Base-by-base conservation (phyloP, 2,888 invertebrate genomes). In the Mylabris sibirica region DNA sequence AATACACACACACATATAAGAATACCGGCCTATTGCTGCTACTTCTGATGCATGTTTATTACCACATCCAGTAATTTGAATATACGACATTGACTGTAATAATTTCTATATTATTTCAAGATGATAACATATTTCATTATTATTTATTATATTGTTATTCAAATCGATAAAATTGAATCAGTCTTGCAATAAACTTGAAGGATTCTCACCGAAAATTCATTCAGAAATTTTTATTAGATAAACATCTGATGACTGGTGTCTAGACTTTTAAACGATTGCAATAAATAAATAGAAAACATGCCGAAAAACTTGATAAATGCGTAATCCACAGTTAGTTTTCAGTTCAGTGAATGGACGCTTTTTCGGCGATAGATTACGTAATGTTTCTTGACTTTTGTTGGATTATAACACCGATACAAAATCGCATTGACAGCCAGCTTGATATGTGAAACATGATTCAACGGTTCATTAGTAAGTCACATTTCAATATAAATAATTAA, bases 11-110 rank as follows among this genome's bases (percentile, higher is more conserved):
- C 5, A 30, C 30, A 30, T 30, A 30, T 17, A 44, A 44, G 44
- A n/a, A 44, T n/a, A 41, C 12, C 5, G 44, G 20, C 2, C 20
- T 49, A 17, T 49, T 49, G 44, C 14, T n/a, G 14, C 49, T 49
- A 20, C 44, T 20, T 49, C 70, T 73, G 75, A 71, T 72, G 76
- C 76, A 76, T 76, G 77, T 79, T 79, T 79, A 79, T 79, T 75
- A 72, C 77, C 3, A 20, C 49, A 71, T 70, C 70, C 75, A 72
- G 74, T 75, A 76, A 79, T 79, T 78, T 79, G 76, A 79, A 78
- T 78, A 77, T 78, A 78, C 71, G 73, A 73, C 74, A 67, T 65
- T 66, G 69, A 66, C 69, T 65, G 67, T 75, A 71, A 75, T 77
- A 75, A 74, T 74, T 77, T 74, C 67, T 44, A 44, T 44, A 17